Conservation (phyloP, 2,888 invertebrate genomes). For the Polyploca ridens region DNA sequence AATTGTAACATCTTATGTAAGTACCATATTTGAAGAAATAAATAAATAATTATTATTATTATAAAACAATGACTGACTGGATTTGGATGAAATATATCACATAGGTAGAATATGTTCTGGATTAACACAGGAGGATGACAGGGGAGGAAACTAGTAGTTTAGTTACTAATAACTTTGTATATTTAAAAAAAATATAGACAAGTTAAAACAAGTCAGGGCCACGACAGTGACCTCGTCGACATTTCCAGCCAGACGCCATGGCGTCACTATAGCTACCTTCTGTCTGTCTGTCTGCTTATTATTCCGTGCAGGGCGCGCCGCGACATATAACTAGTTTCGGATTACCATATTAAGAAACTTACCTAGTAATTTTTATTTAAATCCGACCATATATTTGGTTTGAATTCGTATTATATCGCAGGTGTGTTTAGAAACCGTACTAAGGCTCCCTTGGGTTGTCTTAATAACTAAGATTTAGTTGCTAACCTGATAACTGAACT, state of each 20-base stretch:
- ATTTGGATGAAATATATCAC: too few relatives aligned
- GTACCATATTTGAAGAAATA: too few relatives aligned
- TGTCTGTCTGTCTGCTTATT: conserved; percentile 1
- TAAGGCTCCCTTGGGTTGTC: too few relatives aligned
- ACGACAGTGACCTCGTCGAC: background rate
- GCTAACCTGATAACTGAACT: too few relatives aligned
- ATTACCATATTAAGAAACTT: conserved; percentile 2
- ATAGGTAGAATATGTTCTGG: too few relatives aligned
- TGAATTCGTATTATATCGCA: background rate
- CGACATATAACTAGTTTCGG: conserved; percentile 1
- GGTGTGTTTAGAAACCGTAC: background rate
- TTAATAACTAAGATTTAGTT: too few relatives aligned
- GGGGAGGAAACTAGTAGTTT: too few relatives aligned
- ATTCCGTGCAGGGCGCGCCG: conserved; percentile 5
- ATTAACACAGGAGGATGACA: too few relatives aligned
- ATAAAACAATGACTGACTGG: too few relatives aligned
- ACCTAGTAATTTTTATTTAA: background rate
- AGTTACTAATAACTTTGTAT: too few relatives aligned
- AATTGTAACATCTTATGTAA: too few relatives aligned
- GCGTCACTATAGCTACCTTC: background rate
- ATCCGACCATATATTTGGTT: background rate
- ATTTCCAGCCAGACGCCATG: background rate
- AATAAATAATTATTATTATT: too few relatives aligned
- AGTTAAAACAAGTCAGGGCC: background rate
- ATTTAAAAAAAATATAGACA: background rate